phyloP scores from a whole-genome alignment of 2,888 invertebrate species.

The Gastracanthus pulcherrimus region DNA sequence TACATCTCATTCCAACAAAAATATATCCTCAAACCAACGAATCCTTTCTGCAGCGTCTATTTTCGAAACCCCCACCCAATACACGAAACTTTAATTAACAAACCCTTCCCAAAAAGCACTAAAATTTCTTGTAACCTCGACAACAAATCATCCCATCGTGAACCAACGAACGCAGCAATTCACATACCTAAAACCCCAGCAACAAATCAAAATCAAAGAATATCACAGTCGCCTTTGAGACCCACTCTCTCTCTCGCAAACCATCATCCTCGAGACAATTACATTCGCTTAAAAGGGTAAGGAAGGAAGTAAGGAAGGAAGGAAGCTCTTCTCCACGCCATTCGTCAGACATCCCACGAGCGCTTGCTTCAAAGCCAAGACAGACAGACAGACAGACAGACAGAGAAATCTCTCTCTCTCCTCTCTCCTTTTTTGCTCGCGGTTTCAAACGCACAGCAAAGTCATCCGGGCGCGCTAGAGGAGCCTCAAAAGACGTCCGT shows the following conservation, averaged over 20 bases:
- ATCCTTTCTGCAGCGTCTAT: too few species aligned
- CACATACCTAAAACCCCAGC: background rate
- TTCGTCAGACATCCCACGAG: slow-evolving; percentile 33
- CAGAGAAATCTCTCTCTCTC: slow-evolving; percentile 12
- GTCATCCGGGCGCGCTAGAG: slow-evolving; percentile 8
- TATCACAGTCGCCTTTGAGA: slow-evolving; percentile 28
- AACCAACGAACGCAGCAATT: background rate
- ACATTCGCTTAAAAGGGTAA: slow-evolving; percentile 54
- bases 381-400: slow-evolving; percentile 31
- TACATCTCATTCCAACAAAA: too few species aligned
- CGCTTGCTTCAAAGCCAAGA: slow-evolving; percentile 37
- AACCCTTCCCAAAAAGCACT: background rate
- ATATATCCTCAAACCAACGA: too few species aligned
- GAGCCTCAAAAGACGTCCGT: slow-evolving; percentile 44
- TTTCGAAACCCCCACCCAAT: too few species aligned
- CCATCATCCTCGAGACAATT: slow-evolving; percentile 54
- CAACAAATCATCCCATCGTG: too few species aligned
- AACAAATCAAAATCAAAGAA: slow-evolving; percentile 43
- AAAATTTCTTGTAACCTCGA: background rate
- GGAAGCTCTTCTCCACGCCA: background rate
- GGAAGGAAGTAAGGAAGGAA: slow-evolving; percentile 29
- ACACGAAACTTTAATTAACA: background rate
- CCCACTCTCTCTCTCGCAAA: slow-evolving; percentile 34
- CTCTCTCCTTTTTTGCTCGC: background rate
- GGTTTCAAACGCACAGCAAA: slow-evolving; percentile 30